Evolutionary conservation across 2,888 invertebrate species (phyloP).

Genomic region (Chaetogeoica ovagalla): DNA sequence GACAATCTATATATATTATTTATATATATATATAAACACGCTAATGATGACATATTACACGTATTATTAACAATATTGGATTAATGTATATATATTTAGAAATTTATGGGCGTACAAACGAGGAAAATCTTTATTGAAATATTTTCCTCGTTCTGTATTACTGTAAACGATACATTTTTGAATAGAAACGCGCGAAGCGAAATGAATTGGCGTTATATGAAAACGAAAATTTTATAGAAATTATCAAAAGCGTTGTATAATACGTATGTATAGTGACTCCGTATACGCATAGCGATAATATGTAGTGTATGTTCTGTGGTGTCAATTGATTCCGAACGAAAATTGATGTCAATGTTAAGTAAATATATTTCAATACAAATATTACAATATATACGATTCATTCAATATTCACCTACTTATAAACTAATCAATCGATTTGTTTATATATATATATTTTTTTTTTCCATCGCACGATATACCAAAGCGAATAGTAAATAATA

Average conservation of each 20-base stretch:
- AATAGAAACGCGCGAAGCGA: no score
- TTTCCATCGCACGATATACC: neutral
- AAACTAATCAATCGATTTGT: no score
- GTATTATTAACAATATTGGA: neutral
- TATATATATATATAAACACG: neutral
- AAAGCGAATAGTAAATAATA: no score
- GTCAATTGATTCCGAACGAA: neutral
- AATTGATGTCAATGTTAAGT: neutral
- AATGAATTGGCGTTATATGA: no score
- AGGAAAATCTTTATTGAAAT: neutral
- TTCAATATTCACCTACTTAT: no score
- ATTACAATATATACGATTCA: neutral
- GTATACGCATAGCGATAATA: no score
- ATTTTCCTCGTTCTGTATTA: no score
- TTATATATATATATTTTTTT: neutral
- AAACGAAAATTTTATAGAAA: no score
- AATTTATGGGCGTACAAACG: conserved; percentile 16
- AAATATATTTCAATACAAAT: neutral
- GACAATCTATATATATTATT: neutral
- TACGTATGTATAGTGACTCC: no score
- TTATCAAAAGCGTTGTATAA: no score
- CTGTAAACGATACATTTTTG: no score
- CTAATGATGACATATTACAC: conserved; percentile 26
- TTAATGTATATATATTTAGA: neutral
- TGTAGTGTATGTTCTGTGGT: neutral